Evolutionary conservation across 2,888 invertebrate species (phyloP).

Genomic region (Harpalus rubripes): DNA sequence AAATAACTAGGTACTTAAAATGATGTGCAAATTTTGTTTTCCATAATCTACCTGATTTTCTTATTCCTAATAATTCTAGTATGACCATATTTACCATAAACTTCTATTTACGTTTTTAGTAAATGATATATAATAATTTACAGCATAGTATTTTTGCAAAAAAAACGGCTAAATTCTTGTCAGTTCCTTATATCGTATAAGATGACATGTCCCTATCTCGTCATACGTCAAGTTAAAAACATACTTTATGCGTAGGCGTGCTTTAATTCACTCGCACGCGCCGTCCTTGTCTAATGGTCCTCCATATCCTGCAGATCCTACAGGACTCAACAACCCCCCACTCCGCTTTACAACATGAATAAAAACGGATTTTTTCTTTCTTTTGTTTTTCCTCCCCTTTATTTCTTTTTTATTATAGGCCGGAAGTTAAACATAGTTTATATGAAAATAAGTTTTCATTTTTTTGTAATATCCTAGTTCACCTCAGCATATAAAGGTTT

Average conservation of each 20-base stretch:
- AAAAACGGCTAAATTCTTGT: no score
- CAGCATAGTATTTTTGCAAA: no score
- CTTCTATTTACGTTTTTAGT: no score
- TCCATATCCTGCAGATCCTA: not conserved
- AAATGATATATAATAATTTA: no score
- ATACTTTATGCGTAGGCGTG: conserved; percentile 46
- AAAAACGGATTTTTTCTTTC: conserved; percentile 53
- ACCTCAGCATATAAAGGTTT: conserved; percentile 31
- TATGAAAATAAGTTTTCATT: conserved; percentile 55
- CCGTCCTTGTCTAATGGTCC: conserved; percentile 22
- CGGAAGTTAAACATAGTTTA: conserved; percentile 53
- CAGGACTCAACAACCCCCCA: not conserved
- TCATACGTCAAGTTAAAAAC: conserved; percentile 25
- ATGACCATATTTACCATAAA: no score
- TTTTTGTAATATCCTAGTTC: conserved; percentile 48
- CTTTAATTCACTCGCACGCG: conserved; percentile 46
- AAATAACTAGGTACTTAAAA: no score
- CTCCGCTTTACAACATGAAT: conserved; percentile 35
- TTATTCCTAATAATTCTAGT: no score
- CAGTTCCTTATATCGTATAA: not conserved
- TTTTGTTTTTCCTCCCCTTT: conserved; percentile 26
- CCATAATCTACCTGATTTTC: no score
- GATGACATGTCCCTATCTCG: not conserved
- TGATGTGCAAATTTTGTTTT: no score
- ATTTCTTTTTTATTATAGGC: conserved; percentile 54